A percentile compares a stretch with the other conserved stretches of the same genome.
Conservation (phyloP, 2,113 vertebrate genomes). For the Melanocharis versteri region DNA sequence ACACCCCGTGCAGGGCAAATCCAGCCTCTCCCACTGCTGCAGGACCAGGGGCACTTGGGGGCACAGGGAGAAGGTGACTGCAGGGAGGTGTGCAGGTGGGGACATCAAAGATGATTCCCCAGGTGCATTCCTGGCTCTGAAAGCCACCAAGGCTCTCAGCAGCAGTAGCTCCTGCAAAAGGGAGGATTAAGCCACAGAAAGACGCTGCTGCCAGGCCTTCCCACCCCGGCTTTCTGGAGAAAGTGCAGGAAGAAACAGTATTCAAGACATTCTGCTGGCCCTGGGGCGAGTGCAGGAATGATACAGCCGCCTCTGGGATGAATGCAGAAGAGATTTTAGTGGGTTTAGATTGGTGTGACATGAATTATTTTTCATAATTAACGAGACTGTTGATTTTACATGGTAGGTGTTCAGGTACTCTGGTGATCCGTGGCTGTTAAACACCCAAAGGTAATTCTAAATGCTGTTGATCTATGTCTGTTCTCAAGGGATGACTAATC, state of each 20-base stretch:
- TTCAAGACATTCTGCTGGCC: background rate
- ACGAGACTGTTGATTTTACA: conserved; percentile 50
- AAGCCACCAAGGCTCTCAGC: background rate
- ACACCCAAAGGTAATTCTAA: conserved; percentile 46
- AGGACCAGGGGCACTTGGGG: background rate
- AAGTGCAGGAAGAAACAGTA: background rate
- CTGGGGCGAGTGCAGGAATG: accelerated
- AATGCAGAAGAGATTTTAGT: background rate
- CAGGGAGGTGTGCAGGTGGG: accelerated
- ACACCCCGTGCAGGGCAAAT: background rate
- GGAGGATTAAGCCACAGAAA: background rate
- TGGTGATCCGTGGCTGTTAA: conserved; percentile 45
- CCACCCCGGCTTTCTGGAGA: accelerated
- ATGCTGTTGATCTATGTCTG: conserved; percentile 55
- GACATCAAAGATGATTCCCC: background rate
- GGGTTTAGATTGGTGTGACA: conserved; percentile 10
- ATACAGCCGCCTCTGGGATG: background rate
- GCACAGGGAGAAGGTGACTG: background rate
- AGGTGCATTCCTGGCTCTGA: background rate
- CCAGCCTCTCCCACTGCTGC: background rate
- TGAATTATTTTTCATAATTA: conserved; percentile 55
- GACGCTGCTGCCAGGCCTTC: background rate
- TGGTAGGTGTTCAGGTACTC: conserved; percentile 51
- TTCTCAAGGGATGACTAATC: conserved; percentile 52
- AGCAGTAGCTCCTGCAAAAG: accelerated